Base-by-base conservation (phyloP, 1,140 invertebrate genomes). In the Drosophila nikananu region DNA sequence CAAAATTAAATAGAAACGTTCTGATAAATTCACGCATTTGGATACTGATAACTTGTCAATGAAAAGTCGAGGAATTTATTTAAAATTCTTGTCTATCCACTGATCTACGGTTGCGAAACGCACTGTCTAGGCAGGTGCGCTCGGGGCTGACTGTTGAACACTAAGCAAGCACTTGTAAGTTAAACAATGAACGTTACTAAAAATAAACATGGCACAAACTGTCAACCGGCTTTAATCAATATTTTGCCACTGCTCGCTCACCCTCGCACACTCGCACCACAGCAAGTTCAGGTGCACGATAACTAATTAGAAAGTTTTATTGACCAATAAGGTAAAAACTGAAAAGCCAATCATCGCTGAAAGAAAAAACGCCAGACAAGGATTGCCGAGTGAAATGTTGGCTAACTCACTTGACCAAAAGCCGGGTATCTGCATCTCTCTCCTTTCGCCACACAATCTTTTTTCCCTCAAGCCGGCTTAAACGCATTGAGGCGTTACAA, bases 231-330 rank as follows among this genome's bases (percentile, higher is more conserved):
- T 39, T 74, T 57, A 49, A 74, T 64, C 49, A 55, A 55, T 64
- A 55, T 74, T 75, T 64, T 75, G 49, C 67, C 58, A 63, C 23
- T 48, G 49, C 23, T 46, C 27, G 41, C 25, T 67, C 41, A 55
- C 48, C 63, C 61, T 25, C 41, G 23, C 39, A 35, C 48, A 27
- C 2, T 25, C 32, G 27, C 41, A 32, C 30, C 35, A 46, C 19
- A 30, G 19, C 46, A 27, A 32, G 32, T 39, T 64, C 30, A 61
- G 27, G 25, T 21, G n/a, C n/a, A 54, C 63, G 66, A 57, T 42
- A 46, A 27, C 64, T 78, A 77, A 78, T 63, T 78, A 68, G 76
- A 78, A 78, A 78, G 76, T 78, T 77, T 77, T 61, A 42, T 54
- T 37, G 42, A 5, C 73, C 73, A 70, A 79, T 57, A 79, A 80